Conservation (phyloP, 1,140 invertebrate genomes). For the Oedothorax gibbosus region DNA sequence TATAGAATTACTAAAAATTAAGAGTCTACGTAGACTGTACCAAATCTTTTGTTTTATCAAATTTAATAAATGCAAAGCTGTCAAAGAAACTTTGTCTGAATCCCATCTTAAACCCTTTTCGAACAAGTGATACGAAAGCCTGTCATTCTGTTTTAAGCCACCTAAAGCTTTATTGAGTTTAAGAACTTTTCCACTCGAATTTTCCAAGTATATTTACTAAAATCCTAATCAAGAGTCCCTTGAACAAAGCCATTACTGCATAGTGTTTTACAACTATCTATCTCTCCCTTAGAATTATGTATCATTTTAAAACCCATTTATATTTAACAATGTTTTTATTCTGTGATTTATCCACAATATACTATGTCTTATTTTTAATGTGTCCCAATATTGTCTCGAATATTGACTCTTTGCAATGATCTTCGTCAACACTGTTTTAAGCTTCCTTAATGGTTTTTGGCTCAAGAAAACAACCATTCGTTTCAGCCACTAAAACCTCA, state of each 20-base stretch:
- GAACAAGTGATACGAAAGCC: constrained; percentile 60
- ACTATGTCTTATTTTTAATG: constrained; percentile 68
- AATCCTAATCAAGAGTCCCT: constrained; percentile 66
- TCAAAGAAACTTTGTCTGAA: constrained; percentile 60
- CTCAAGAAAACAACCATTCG: constrained; percentile 35
- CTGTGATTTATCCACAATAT: constrained; percentile 64
- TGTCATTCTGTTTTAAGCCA: constrained; percentile 62
- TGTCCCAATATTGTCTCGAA: constrained; percentile 66
- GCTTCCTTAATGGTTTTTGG: constrained; percentile 65
- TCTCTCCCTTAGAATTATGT: constrained; percentile 64
- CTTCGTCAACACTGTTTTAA: constrained; percentile 62
- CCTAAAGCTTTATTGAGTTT: constrained; percentile 64
- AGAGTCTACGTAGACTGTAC: constrained; percentile 62
- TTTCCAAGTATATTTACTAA: constrained; percentile 12
- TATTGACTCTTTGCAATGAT: constrained; percentile 67
- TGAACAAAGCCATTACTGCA: constrained; percentile 66
- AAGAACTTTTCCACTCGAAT: constrained; percentile 26
- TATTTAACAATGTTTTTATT: constrained; percentile 65
- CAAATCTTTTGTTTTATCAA: constrained; percentile 35
- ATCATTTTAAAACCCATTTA: constrained; percentile 68
- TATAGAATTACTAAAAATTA: constrained; percentile 21
- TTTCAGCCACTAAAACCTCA: neutral
- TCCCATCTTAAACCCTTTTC: constrained; percentile 51
- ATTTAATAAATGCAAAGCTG: constrained; percentile 59
- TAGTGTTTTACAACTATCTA: constrained; percentile 66